A percentile compares a stretch with the other conserved stretches of the same genome.
phyloP scores from a whole-genome alignment of 2,888 invertebrate genomes.

The Melolontha melolontha region DNA sequence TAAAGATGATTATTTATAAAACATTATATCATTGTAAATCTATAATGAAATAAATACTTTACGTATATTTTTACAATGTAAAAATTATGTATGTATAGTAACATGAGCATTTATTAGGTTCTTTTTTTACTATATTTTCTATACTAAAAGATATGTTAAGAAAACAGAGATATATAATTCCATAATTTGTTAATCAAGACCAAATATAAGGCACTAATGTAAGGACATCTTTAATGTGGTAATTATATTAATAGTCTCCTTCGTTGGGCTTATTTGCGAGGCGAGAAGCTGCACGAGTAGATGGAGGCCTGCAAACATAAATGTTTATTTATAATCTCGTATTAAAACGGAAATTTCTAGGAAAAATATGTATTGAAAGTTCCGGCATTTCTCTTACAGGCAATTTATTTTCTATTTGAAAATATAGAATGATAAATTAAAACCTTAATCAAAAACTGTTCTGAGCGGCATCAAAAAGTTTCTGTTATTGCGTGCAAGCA shows the following conservation, averaged over 20 bases:
- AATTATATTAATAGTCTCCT: conserved; percentile 43
- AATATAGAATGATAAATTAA: too few species aligned
- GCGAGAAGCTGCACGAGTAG: conserved; percentile 38
- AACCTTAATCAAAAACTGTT: too few species aligned
- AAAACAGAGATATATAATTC: conserved; percentile 36
- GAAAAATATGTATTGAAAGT: too few species aligned
- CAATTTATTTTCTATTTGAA: too few species aligned
- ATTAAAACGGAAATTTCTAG: too few species aligned
- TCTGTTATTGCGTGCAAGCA: too few species aligned
- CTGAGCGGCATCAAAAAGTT: too few species aligned
- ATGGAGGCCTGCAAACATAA: conserved; percentile 39
- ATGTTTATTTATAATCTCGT: background rate
- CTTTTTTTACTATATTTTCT: conserved; percentile 17
- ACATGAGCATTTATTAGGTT: conserved; percentile 39
- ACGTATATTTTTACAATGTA: conserved; percentile 32
- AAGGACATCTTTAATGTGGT: conserved; percentile 5
- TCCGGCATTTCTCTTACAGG: too few species aligned
- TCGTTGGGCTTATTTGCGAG: conserved; percentile 42
- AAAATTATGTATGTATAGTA: conserved; percentile 34
- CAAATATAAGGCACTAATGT: conserved; percentile 45
- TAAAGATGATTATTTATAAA: conserved; percentile 36
- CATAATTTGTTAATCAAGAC: conserved; percentile 34
- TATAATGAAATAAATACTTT: conserved; percentile 37
- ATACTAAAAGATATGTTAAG: conserved; percentile 38
- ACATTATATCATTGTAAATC: conserved; percentile 27